Percentiles rank a stretch among this genome's conserved stretches.
These are phyloP conservation scores for Oncorhynchus gorbuscha DNA, from an alignment of 2,113 vertebrate genomes.

Conservation along the genomic window DNA sequence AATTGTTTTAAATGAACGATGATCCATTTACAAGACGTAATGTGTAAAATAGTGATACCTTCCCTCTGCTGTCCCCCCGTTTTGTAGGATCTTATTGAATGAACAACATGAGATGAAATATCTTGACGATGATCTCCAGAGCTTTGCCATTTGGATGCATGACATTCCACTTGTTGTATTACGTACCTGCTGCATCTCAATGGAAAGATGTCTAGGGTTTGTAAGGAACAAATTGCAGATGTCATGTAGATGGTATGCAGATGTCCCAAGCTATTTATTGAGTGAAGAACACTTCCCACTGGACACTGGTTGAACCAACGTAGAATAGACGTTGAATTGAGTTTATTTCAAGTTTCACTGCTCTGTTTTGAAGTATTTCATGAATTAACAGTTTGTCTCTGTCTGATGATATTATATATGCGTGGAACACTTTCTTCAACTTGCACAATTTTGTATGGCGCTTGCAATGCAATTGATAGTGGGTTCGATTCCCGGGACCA, in stretches of 20 bases:
- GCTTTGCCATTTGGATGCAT: not conserved
- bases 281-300: not conserved
- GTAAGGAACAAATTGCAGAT: no score
- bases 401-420: not conserved
- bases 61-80: not conserved
- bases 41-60: not conserved
- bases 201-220: not conserved
- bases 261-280: constrained; percentile 51
- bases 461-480: no score
- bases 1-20: not conserved
- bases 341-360: constrained; percentile 7
- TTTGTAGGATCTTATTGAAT: constrained; percentile 70
- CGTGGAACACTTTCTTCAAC: not conserved
- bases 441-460: constrained; percentile 13
- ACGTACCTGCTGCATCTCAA: not conserved
- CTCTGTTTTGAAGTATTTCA: constrained; percentile 20
- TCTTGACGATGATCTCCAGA: not conserved
- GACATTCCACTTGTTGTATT: not conserved
- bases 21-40: not conserved
- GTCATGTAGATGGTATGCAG: no score
- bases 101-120: constrained; percentile 26
- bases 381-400: constrained; percentile 41
- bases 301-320: no score
- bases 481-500: no score
- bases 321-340: no score